Percentiles rank a stretch among this genome's conserved stretches.
Conservation (phyloP, 2,888 invertebrate species). For the Dynastes maya region DNA sequence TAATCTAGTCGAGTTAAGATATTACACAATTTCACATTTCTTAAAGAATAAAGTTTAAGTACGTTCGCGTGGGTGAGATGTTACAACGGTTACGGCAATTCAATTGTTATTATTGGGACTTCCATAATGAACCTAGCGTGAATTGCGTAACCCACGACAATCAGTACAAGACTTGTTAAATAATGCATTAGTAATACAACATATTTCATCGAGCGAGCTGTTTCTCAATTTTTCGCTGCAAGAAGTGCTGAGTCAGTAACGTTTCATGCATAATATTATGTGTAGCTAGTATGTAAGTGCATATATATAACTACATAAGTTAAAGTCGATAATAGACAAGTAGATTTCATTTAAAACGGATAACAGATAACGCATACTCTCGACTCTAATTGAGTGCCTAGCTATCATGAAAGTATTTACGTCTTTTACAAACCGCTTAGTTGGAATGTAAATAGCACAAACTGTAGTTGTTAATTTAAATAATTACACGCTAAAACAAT, state of each 20-base stretch:
- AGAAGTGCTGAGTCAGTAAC: constrained; percentile 37
- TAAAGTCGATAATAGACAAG: background rate
- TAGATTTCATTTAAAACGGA: background rate
- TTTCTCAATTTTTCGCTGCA: constrained; percentile 21
- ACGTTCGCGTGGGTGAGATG: constrained; percentile 14
- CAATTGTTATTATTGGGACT: constrained; percentile 21
- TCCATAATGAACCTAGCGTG: constrained; percentile 21
- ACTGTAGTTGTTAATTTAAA: no score
- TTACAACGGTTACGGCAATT: constrained; percentile 33
- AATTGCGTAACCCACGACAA: background rate
- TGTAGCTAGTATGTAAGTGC: background rate
- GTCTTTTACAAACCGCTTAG: no score
- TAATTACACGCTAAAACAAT: no score
- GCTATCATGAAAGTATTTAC: no score
- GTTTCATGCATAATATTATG: constrained; percentile 10
- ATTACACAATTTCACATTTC: constrained; percentile 7
- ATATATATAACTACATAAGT: background rate
- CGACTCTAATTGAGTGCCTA: no score
- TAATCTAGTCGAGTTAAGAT: background rate
- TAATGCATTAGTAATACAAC: constrained; percentile 30
- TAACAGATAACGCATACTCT: no score
- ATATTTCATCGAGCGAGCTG: background rate
- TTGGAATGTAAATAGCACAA: no score
- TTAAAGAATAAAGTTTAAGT: constrained; percentile 5
- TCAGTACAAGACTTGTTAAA: constrained; percentile 27